A percentile compares a stretch with the other conserved stretches of the same genome.
phyloP scores from a whole-genome alignment of 2,888 invertebrate genomes.

The Stictocephala bisonia region DNA sequence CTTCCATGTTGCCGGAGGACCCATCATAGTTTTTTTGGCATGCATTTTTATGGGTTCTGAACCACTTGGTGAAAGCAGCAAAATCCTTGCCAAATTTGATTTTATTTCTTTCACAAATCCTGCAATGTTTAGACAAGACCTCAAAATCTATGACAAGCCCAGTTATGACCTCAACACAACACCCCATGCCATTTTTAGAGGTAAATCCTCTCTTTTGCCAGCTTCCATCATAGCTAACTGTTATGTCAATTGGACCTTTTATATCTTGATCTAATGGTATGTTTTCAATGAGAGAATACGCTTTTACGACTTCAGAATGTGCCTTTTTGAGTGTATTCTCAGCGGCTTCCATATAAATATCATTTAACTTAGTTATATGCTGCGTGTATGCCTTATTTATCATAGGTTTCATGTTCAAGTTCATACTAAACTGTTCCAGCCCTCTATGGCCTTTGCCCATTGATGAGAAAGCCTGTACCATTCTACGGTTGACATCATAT shows the following conservation, averaged over 20 bases:
- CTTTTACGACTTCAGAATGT: too few relatives aligned
- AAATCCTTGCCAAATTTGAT: constrained; percentile 39
- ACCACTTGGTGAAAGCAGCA: constrained; percentile 52
- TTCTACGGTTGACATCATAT: too few relatives aligned
- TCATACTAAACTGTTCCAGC: too few relatives aligned
- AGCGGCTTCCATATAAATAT: too few relatives aligned
- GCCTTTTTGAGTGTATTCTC: too few relatives aligned
- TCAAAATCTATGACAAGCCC: constrained; percentile 54
- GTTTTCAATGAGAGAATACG: too few relatives aligned
- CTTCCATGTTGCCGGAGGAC: constrained; percentile 53
- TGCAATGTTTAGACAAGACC: constrained; percentile 53
- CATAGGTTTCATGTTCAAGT: too few relatives aligned
- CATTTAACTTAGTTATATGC: too few relatives aligned
- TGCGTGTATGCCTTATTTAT: too few relatives aligned
- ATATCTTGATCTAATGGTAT: too few relatives aligned
- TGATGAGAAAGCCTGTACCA: too few relatives aligned
- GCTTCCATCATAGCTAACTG: constrained; percentile 47
- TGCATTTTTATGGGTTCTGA: constrained; percentile 45
- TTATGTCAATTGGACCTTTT: constrained; percentile 46
- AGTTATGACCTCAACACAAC: constrained; percentile 48
- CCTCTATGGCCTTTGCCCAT: too few relatives aligned
- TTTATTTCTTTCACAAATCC: constrained; percentile 48
- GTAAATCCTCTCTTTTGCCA: constrained; percentile 51
- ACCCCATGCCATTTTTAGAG: constrained; percentile 54
- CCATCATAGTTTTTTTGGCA: constrained; percentile 51